Conservation (phyloP, 2,888 invertebrate species). For the Calameuta idolon region DNA sequence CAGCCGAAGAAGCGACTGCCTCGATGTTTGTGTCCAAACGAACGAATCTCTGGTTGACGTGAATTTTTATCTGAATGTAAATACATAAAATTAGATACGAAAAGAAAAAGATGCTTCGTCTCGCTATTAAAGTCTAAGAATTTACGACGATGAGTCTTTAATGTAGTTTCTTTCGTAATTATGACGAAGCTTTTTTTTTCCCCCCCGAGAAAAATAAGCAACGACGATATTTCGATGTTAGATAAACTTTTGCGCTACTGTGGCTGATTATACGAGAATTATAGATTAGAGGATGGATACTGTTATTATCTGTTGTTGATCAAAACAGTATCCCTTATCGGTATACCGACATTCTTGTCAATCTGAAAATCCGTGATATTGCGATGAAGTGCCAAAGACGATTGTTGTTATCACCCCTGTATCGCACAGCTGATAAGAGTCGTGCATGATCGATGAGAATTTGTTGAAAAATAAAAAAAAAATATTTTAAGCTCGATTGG, state of each 20-base stretch:
- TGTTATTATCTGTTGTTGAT: not conserved
- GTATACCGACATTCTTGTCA: not conserved
- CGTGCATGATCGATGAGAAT: not conserved
- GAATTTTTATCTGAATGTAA: not conserved
- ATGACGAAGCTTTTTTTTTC: not conserved
- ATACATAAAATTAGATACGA: not conserved
- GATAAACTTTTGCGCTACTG: not conserved
- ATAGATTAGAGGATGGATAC: not conserved
- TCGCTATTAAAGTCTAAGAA: not conserved
- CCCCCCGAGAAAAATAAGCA: not conserved
- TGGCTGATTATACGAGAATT: not conserved
- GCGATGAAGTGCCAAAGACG: not conserved
- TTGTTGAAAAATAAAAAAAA: not conserved
- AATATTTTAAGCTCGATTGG: not conserved
- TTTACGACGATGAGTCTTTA: not conserved
- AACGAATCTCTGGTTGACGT: not conserved
- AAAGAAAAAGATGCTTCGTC: not conserved
- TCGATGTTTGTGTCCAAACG: not conserved
- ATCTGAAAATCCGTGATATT: not conserved
- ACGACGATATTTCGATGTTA: not conserved
- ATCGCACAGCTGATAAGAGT: not conserved
- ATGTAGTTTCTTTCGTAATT: not conserved
- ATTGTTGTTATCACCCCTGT: not conserved
- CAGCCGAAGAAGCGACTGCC: not conserved
- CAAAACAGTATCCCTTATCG: not conserved